Base-by-base conservation (phyloP, 2,113 vertebrate species). In the Corapipo altera region DNA sequence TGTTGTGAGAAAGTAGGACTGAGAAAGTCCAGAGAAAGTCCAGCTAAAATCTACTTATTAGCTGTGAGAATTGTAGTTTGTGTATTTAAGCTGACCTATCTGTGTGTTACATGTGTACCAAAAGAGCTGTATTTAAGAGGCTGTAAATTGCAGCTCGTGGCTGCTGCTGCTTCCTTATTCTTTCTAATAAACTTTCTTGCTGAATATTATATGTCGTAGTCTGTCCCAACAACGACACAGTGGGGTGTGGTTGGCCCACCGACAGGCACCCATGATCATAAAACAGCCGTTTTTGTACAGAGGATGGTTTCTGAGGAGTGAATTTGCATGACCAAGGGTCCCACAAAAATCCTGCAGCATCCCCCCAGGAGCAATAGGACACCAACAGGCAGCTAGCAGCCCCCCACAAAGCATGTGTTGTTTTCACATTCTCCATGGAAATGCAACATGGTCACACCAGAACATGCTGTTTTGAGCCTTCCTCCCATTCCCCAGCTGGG, bases 361-460 rank as follows among this genome's bases (percentile, higher is more conserved):
- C 9, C 41, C 30, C 15, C 23, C 8, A 39, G 39, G 15, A 41
- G 30, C 35, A 19, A 43, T 6, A 64, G 67, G 30, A 32, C 24
- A 26, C 0, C 0, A 82, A 21, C 2, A 5, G 59, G 8, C 33
- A 27, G 17, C 51, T 61, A 41, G 15, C 6, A 43, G 9, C 43
- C 8, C 46, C 23, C 33, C 28, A 43, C 23, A n/a, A 6, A 13
- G 30, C 22, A 5, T 4, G 18, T 9, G 21, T 14, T 62, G 5
- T 16, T 77, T 52, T 57, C 75, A 57, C 8, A 26, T 44, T 41
- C 35, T 85, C 24, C 27, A 3, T 8, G 18, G 11, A 24, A 32
- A 8, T 27, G 23, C 2, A 2, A 30, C 48, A 32, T 9, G 37
- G 49, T 37, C 13, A 18, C 4, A 41, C 51, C 33, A 37, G 59